Evolutionary conservation across 2,888 invertebrate genomes (phyloP).

Genomic region (Silvanus unidentatus): DNA sequence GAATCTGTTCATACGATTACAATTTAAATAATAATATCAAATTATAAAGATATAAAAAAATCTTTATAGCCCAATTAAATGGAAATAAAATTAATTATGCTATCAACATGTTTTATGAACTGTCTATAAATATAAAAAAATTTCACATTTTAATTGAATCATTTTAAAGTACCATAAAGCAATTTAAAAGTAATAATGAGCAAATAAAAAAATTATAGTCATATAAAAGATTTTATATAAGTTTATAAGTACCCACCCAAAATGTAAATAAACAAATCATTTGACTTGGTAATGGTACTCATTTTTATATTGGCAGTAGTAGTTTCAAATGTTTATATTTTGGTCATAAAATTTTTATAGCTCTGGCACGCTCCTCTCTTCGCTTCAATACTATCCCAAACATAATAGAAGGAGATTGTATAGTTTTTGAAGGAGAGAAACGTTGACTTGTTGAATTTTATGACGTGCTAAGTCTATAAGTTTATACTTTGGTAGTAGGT

Average conservation of each 20-base stretch:
- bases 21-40: no score
- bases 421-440: not conserved
- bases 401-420: no score
- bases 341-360: slow-evolving; percentile 35
- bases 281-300: slow-evolving; percentile 16
- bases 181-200: not conserved
- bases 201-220: slow-evolving; percentile 1
- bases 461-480: slow-evolving; percentile 38
- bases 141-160: slow-evolving; percentile 1
- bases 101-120: not conserved
- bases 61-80: no score
- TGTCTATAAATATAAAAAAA: slow-evolving; percentile 1
- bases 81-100: no score
- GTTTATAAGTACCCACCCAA: not conserved
- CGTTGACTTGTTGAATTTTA: slow-evolving; percentile 30
- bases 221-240: slow-evolving; percentile 1
- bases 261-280: slow-evolving; percentile 34
- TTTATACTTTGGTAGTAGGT: slow-evolving; percentile 40
- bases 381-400: not conserved
- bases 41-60: no score
- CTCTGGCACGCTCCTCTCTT: slow-evolving; percentile 31
- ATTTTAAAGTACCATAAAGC: slow-evolving; percentile 1
- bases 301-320: no score
- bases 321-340: slow-evolving; percentile 22
- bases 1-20: no score